phyloP scores from a whole-genome alignment of 1,140 invertebrate genomes.

The Lepidostoma basale region DNA sequence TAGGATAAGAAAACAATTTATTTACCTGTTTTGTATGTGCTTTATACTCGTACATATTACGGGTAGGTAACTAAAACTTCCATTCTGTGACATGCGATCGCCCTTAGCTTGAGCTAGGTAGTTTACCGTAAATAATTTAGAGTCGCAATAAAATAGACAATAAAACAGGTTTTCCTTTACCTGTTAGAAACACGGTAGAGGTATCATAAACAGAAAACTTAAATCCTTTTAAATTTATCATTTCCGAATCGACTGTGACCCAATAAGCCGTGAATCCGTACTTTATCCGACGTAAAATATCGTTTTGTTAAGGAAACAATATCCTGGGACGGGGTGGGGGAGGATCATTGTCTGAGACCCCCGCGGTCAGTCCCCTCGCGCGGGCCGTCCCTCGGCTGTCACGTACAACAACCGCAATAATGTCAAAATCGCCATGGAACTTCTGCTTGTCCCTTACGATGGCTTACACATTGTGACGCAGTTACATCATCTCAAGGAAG shows the following conservation, averaged over 20 bases:
- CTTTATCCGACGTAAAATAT: conserved; percentile 27
- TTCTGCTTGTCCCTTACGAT: conserved; percentile 26
- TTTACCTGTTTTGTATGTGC: too few relatives aligned
- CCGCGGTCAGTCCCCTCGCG: not conserved
- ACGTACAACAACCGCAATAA: conserved; percentile 43
- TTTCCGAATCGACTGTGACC: conserved; percentile 29
- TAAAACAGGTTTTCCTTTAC: too few relatives aligned
- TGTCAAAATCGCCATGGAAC: conserved; percentile 41
- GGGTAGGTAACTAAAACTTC: too few relatives aligned
- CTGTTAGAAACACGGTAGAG: too few relatives aligned
- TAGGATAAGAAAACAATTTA: too few relatives aligned
- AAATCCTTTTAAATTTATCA: conserved; percentile 20
- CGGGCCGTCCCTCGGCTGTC: conserved; percentile 32
- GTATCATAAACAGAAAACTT: not conserved
- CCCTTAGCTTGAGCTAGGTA: too few relatives aligned
- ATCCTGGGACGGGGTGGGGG: not conserved
- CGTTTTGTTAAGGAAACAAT: conserved; percentile 33
- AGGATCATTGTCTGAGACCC: not conserved
- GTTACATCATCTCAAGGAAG: too few relatives aligned
- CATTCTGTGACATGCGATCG: too few relatives aligned
- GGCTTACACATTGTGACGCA: not conserved
- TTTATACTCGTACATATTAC: too few relatives aligned
- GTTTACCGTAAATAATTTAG: too few relatives aligned
- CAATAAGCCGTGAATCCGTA: conserved; percentile 20
- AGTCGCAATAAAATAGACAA: too few relatives aligned